Base-by-base conservation (phyloP, 1,140 invertebrate species). In the Cherax quadricarinatus region DNA sequence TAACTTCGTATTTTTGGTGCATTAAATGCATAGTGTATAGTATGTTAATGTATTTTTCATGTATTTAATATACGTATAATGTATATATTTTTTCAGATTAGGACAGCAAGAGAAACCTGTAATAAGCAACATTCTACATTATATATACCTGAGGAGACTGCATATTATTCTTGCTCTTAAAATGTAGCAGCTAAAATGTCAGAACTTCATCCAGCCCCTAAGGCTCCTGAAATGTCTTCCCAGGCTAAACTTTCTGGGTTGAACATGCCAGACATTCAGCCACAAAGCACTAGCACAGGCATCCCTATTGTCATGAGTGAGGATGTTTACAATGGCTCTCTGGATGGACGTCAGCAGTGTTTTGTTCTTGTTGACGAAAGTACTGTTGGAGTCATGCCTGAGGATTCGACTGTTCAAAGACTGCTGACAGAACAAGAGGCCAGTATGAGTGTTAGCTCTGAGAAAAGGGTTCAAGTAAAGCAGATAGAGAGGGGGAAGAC, bases 321-420 rank as follows among this genome's bases (percentile, higher is more conserved):
- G n/a, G 83, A 86, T 48, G 78, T 91, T 9, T 91, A 86, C 81
- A 21, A 78, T 49, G 83, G 60, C 5, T 24, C 83, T 0, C 66
- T 86, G 48, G 30, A 12, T 4, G 75, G 66, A 7, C 49, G 80
- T 18, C 83, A 85, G 48, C 83, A 81, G 53, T 91, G 89, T 30
- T 91, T 91, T 81, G 84, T 91, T 7, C 48, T 91, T 48, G 89
- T 91, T 16, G 89, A 91, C 9, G 84, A 86, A 16, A 49, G 78
- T 4, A 80, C 83, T 21, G 89, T 86, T 16, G 41, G 84, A 9
- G 83, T 91, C 16, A 66, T 91, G 84, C 84, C 89, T 41, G 82
- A 75, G 4, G 57, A 81, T n/a, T 51, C 83, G 2, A 30, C 49
- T 9, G 53, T 91, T 6, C 89, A 86, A 70, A n/a, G 60, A 6